Evolutionary conservation across 2,888 invertebrate genomes (phyloP).

Genomic region (Sminthurides aquaticus): DNA sequence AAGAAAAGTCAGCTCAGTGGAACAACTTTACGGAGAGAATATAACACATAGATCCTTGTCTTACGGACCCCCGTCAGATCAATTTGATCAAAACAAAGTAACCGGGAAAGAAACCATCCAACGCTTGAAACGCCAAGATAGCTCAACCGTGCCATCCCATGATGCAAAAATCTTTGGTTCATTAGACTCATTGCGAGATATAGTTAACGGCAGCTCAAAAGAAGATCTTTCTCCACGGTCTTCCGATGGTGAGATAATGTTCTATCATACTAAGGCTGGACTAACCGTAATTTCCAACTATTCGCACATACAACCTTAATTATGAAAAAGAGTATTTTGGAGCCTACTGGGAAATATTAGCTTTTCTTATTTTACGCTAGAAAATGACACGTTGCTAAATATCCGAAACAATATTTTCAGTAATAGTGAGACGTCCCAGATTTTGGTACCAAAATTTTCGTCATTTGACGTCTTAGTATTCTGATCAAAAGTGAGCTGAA

Average conservation of each 20-base stretch:
- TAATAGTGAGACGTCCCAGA: slow-evolving; percentile 21
- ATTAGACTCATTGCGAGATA: slow-evolving; percentile 54
- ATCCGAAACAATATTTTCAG: slow-evolving; percentile 18
- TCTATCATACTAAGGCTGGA: neutral
- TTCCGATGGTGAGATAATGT: slow-evolving; percentile 42
- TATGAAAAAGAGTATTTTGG: too few species aligned
- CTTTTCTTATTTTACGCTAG: too few species aligned
- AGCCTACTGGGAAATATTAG: too few species aligned
- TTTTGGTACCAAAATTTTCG: slow-evolving; percentile 29
- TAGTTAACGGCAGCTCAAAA: slow-evolving; percentile 35
- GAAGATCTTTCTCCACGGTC: slow-evolving; percentile 41
- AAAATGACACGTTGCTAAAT: too few species aligned
- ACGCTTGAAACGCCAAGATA: slow-evolving; percentile 45
- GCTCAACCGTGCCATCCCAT: slow-evolving; percentile 18
- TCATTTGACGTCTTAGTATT: slow-evolving; percentile 36
- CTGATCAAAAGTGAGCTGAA: neutral
- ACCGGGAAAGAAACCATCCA: slow-evolving; percentile 47
- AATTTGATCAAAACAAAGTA: slow-evolving; percentile 39
- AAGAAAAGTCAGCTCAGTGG: slow-evolving; percentile 36
- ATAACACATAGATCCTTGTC: neutral
- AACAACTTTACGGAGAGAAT: slow-evolving; percentile 18
- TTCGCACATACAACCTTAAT: too few species aligned
- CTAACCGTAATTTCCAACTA: too few species aligned
- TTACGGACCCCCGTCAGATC: slow-evolving; percentile 18
- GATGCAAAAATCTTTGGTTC: slow-evolving; percentile 50